Percentiles rank a stretch among this genome's conserved stretches.
Evolutionary conservation across 2,797 vertebrate species (phyloP).

Genomic region (Hippopotamyrus pictus): DNA sequence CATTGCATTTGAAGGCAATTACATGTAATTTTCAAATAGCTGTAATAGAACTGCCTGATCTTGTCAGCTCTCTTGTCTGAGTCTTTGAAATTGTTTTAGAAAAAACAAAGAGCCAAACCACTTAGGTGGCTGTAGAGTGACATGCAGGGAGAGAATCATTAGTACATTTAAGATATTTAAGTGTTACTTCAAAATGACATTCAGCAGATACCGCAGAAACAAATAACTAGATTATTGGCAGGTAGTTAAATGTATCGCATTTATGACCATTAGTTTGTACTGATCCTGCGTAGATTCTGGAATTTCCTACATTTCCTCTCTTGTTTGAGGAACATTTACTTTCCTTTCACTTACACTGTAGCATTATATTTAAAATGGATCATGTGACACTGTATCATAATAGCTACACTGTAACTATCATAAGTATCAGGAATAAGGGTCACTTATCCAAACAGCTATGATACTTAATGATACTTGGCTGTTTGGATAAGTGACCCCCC

Average conservation of each 20-base stretch:
- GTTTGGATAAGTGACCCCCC: neutral
- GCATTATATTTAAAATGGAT: neutral
- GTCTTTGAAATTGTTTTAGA: conserved; percentile 34
- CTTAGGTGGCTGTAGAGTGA: conserved; percentile 24
- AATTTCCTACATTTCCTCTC: neutral
- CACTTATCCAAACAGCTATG: neutral
- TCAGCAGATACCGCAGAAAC: neutral
- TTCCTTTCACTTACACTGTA: neutral
- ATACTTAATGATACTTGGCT: neutral
- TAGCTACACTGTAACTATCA: neutral
- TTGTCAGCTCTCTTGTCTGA: conserved; percentile 31
- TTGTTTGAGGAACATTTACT: neutral
- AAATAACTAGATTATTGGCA: neutral
- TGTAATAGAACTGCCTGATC: conserved; percentile 36
- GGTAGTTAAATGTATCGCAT: neutral
- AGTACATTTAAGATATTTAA: conserved; percentile 17
- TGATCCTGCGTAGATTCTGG: neutral
- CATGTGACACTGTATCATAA: neutral
- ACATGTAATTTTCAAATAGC: conserved; percentile 39
- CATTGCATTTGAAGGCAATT: conserved; percentile 32
- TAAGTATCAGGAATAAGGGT: neutral
- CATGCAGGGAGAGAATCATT: neutral
- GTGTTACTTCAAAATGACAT: conserved; percentile 28
- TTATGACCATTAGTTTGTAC: neutral
- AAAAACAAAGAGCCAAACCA: conserved; percentile 29